phyloP scores from a whole-genome alignment of 2,888 invertebrate genomes.

The Halictus ligatus region DNA sequence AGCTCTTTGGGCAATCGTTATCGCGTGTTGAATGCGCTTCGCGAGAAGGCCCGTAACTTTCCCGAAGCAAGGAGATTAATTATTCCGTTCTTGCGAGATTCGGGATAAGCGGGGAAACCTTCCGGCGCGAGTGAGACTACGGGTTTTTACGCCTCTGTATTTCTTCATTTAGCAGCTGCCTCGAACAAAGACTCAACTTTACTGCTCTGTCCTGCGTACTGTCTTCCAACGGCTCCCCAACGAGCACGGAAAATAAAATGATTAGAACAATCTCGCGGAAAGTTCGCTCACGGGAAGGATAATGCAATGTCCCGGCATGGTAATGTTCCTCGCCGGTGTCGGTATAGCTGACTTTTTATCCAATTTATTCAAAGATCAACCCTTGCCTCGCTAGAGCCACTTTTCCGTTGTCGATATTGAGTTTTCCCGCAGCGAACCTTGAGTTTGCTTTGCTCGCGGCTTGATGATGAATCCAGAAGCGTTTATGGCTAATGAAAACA shows the following conservation, averaged over 20 bases:
- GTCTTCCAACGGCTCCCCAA: background rate
- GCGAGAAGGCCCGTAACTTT: constrained; percentile 9
- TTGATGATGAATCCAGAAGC: background rate
- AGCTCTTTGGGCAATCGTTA: constrained; percentile 32
- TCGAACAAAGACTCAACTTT: background rate
- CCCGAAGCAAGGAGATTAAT: constrained; percentile 16
- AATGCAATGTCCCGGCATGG: background rate
- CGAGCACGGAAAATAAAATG: background rate
- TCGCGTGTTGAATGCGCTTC: background rate
- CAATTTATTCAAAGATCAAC: background rate
- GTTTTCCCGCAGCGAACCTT: background rate
- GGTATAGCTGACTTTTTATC: background rate
- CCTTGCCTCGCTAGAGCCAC: background rate
- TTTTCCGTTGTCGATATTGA: background rate
- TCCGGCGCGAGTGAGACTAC: background rate
- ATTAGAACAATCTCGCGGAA: background rate
- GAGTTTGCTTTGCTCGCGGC: background rate
- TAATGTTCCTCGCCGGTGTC: background rate
- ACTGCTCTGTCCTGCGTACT: background rate
- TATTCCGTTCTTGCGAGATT: background rate
- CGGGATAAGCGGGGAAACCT: background rate
- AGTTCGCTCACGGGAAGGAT: background rate
- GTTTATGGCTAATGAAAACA: background rate
- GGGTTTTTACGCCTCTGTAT: background rate
- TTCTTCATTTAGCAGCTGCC: background rate